Percentiles rank a stretch among this genome's conserved stretches.
These are phyloP conservation scores for Drosophila ercepeae DNA, from an alignment of 1,140 invertebrate genomes.

Conservation along the genomic window DNA sequence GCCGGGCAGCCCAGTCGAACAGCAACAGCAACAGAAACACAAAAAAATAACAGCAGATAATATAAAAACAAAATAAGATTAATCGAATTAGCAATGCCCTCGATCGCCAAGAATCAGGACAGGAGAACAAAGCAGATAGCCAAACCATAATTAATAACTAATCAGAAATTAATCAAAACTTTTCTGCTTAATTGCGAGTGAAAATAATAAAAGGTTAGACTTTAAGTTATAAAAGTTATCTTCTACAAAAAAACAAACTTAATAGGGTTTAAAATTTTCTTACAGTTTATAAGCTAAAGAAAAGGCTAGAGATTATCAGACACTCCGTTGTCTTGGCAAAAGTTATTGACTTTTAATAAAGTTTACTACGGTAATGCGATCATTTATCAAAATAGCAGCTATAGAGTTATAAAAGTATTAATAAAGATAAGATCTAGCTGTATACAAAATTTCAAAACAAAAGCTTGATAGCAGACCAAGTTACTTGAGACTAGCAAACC, in stretches of 20 bases:
- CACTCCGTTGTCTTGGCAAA: not conserved
- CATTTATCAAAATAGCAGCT: not conserved
- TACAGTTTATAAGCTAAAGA: not conserved
- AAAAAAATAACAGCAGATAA: slow-evolving; percentile 51
- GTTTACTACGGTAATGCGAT: no score
- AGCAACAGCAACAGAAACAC: slow-evolving; percentile 24
- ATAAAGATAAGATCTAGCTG: not conserved
- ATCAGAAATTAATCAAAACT: not conserved
- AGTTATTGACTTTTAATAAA: no score
- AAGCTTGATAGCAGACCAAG: not conserved
- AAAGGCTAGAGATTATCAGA: not conserved
- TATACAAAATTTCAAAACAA: not conserved
- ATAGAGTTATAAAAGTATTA: not conserved
- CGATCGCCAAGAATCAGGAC: slow-evolving; percentile 9
- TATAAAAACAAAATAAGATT: slow-evolving; percentile 36
- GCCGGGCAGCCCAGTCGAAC: slow-evolving; percentile 28
- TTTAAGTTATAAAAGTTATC: no score
- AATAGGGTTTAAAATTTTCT: not conserved
- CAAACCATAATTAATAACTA: not conserved
- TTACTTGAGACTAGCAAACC: not conserved
- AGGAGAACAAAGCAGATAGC: slow-evolving; percentile 11
- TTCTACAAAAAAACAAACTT: not conserved
- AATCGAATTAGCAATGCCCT: slow-evolving; percentile 56
- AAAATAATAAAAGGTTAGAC: no score
- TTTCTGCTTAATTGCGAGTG: not conserved